Base-by-base conservation (phyloP, 2,113 vertebrate genomes). In the Chaetops frenatus region DNA sequence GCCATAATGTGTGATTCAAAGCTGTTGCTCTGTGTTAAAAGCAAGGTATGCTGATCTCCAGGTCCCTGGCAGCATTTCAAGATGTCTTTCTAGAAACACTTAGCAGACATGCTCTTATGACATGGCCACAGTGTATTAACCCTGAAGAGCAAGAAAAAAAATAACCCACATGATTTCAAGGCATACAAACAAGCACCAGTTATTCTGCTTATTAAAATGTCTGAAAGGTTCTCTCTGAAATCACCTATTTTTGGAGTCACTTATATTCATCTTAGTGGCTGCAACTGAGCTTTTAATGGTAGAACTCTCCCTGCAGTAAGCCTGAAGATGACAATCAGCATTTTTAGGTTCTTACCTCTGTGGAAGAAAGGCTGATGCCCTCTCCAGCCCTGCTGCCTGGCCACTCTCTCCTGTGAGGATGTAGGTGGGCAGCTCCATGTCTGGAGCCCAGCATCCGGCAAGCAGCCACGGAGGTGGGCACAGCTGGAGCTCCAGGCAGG, bases 51-150 rank as follows among this genome's bases (percentile, higher is more conserved):
- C 48, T 64, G 47, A 51, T 88, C 47, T 64, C 38, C 72, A 70
- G 57, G 58, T 89, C 65, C 85, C 72, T 66, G 93, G 85, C 64
- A 94, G 35, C 38, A 40, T 71, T 95, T 95, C 94, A 97, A 82
- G 57, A 79, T 88, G 79, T 60, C 86, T 84, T 78, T 71, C 87
- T 94, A 88, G 85, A 81, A 94, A 94, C 67, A 88, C 36, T 82
- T 71, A 95, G 53, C 71, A 93, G 82, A 70, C 53, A 72, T 0
- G 4, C 60, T 92, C 35, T 84, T 57, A 51, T 13, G 9, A 57
- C 71, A 84, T 2, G 3, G 56, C 35, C 83, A 80, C 33, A 56
- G 50, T 6, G 12, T 61, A 86, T 89, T 91, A 95, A 95, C 64
- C 50, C 80, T 61, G 56, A 71, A 74, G 51, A 92, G 62, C 28